A percentile compares a stretch with the other conserved stretches of the same genome.
Conservation (phyloP, 2,888 invertebrate species). For the Oxytorus armatus region DNA sequence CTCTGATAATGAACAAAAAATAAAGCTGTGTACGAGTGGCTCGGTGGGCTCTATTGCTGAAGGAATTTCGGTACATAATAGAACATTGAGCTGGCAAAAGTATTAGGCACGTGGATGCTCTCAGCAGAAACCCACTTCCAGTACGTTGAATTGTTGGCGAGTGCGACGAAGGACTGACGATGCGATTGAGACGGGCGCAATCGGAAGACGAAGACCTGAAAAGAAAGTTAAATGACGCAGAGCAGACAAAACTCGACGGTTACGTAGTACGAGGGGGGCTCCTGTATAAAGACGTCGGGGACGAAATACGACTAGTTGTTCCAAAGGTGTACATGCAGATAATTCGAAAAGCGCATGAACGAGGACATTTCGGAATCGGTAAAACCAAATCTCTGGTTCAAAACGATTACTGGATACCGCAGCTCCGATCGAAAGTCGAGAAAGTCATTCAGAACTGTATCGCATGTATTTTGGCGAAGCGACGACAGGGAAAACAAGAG, state of each 20-base stretch:
- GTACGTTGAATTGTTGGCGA: constrained; percentile 42
- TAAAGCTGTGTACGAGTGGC: too few species aligned
- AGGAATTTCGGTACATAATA: constrained; percentile 68
- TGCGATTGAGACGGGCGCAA: constrained; percentile 45
- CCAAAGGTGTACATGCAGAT: constrained; percentile 2
- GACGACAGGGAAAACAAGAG: constrained; percentile 7
- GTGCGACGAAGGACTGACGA: constrained; percentile 48
- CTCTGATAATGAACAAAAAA: constrained; percentile 46
- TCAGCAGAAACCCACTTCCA: constrained; percentile 68
- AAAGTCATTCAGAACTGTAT: constrained; percentile 57
- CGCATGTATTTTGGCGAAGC: constrained; percentile 55
- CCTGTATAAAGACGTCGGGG: neutral
- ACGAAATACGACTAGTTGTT: neutral
- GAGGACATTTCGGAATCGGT: neutral
- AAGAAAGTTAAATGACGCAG: neutral
- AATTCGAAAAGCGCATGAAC: neutral
- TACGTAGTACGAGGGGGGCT: neutral
- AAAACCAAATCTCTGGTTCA: constrained; percentile 30
- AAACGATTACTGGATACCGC: constrained; percentile 73
- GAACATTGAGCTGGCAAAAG: constrained; percentile 68
- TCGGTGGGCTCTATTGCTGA: constrained; percentile 32
- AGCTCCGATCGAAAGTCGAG: constrained; percentile 49
- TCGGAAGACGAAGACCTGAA: neutral
- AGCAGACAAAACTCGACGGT: neutral
- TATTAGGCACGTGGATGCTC: constrained; percentile 70